Base-by-base conservation (phyloP, 2,888 invertebrate species). In the Antheraea assamensis region DNA sequence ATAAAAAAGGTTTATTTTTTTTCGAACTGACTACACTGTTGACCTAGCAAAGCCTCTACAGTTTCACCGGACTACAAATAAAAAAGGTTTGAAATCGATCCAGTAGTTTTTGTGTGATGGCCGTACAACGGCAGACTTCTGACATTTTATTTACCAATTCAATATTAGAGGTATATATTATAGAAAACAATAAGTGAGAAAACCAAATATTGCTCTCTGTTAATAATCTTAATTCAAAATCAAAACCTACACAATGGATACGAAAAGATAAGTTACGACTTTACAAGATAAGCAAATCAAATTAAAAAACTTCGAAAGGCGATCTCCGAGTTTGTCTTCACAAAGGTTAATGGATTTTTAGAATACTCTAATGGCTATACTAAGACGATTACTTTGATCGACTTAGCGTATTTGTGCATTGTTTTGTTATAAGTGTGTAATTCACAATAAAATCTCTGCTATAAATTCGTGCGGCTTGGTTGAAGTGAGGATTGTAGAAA, bases 301-400 rank as follows among this genome's bases (percentile, higher is more conserved):
- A 73, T 73, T 73, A 68, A 73, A 42, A 73, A 73, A 73, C 70
- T 73, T 73, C 58, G 21, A 61, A 70, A 73, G 58, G 55, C 58
- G 31, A 73, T 73, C 58, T 35, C 27, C 27, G 47, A 73, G 47
- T 58, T 73, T 73, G 70, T 70, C 73, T 73, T 70, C 24, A 47
- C 42, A 35, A 73, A 73, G 73, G 70, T 55, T 70, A 55, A 70
- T 61, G 70, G 72, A 64, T 70, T 71, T 71, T 58, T 24, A 58
- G 10, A n/a, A 35, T 68, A 68, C 35, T 35, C 8, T 35, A 13
- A 68, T 68, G 35, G 2, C 35, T 21, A 68, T 35, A 68, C 42
- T 42, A 68, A 3, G 15, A 17, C 17, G 8, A 10, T 35, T 35
- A n/a, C 35, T 68, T 68, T n/a, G n/a, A 64, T 5, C 61, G 17